Conservation (phyloP, 2,888 invertebrate genomes). For the Orchestes rusci region DNA sequence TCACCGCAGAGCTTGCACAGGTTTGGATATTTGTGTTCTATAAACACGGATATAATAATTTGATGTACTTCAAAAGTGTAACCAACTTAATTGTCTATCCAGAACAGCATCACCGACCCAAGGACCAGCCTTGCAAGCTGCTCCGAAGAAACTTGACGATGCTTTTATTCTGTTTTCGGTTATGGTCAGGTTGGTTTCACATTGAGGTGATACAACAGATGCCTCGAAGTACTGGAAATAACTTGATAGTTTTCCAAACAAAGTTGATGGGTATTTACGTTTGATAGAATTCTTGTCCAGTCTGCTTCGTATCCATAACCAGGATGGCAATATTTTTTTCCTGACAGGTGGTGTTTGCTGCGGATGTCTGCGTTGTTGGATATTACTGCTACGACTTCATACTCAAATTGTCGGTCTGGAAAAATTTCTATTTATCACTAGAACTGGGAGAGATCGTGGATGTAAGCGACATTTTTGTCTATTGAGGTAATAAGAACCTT, state of each 20-base stretch:
- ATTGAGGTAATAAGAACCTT: no score
- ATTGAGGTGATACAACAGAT: constrained; percentile 61
- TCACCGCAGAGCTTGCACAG: constrained; percentile 66
- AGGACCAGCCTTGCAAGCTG: constrained; percentile 79
- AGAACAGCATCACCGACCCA: constrained; percentile 64
- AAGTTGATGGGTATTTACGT: constrained; percentile 47
- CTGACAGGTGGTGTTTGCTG: constrained; percentile 55
- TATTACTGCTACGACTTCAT: constrained; percentile 61
- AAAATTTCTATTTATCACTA: constrained; percentile 12
- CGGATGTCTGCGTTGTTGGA: constrained; percentile 53
- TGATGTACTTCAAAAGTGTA: no score
- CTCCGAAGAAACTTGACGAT: constrained; percentile 65
- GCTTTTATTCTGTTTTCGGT: constrained; percentile 70
- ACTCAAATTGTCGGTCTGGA: constrained; percentile 48
- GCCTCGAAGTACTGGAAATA: constrained; percentile 62
- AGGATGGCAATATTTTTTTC: constrained; percentile 74
- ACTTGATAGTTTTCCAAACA: background rate
- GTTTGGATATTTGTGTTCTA: constrained; percentile 59
- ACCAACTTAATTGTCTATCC: constrained; percentile 63
- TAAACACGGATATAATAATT: no score
- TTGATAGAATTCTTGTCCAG: constrained; percentile 68
- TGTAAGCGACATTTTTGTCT: no score
- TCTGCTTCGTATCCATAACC: constrained; percentile 67
- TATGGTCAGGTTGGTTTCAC: constrained; percentile 61
- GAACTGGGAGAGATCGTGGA: no score